Conservation (phyloP, 2,888 invertebrate species). For the Hoplodrina blanda region DNA sequence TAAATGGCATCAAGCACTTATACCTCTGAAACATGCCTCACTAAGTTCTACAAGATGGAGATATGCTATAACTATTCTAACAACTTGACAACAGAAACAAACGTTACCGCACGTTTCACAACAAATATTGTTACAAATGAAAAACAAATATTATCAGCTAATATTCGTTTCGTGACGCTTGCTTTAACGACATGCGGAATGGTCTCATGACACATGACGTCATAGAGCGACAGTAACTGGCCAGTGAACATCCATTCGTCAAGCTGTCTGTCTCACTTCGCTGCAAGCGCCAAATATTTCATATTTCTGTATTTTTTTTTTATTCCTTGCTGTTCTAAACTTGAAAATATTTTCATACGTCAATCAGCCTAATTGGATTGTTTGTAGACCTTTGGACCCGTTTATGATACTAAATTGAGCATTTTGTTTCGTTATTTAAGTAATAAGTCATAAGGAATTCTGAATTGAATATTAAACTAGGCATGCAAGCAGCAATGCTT, state of each 20-base stretch:
- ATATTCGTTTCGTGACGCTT: slow-evolving; percentile 39
- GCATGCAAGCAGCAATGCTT: slow-evolving; percentile 22
- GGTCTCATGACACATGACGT: slow-evolving; percentile 67
- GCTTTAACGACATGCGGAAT: slow-evolving; percentile 16
- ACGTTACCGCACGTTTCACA: slow-evolving; percentile 6
- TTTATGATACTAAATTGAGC: slow-evolving; percentile 13
- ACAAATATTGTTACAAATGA: slow-evolving; percentile 16
- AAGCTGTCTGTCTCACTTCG: slow-evolving; percentile 66
- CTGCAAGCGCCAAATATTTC: slow-evolving; percentile 47
- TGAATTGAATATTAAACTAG: slow-evolving; percentile 3
- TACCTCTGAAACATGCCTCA: not conserved
- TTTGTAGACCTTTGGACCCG: slow-evolving; percentile 43
- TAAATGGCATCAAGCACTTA: slow-evolving; percentile 5
- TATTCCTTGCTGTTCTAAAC: slow-evolving; percentile 3
- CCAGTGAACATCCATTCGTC: slow-evolving; percentile 63
- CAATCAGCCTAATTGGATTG: slow-evolving; percentile 45
- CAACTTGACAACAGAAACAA: not conserved
- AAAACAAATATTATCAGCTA: slow-evolving; percentile 39
- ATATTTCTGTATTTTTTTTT: slow-evolving; percentile 24
- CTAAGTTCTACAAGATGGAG: not conserved
- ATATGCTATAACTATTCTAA: not conserved
- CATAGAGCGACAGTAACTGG: slow-evolving; percentile 46
- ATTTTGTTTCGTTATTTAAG: slow-evolving; percentile 12
- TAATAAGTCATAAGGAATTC: slow-evolving; percentile 10
- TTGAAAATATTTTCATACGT: slow-evolving; percentile 43